Percentiles rank a stretch among this genome's conserved stretches.
Conservation (phyloP, 2,888 invertebrate genomes). For the Catocala fraxini region DNA sequence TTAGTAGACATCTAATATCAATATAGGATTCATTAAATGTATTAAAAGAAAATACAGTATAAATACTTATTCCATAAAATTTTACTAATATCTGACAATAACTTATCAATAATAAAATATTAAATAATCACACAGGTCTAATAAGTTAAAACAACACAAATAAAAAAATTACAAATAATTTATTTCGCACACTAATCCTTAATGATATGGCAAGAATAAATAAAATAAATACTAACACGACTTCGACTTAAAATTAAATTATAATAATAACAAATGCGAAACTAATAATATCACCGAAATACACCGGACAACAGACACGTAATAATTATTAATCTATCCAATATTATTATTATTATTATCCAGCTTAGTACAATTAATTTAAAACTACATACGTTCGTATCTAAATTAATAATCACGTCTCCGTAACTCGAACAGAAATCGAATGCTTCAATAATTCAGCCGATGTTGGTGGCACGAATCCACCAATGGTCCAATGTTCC, state of each 20-base stretch:
- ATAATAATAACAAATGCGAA: slow-evolving; percentile 50
- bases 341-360: slow-evolving; percentile 4
- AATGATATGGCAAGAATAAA: slow-evolving; percentile 79
- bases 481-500: background rate
- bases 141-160: slow-evolving; percentile 13
- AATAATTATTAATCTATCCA: background rate
- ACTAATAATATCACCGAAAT: slow-evolving; percentile 34
- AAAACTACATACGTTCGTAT: slow-evolving; percentile 7
- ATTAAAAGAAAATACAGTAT: no score
- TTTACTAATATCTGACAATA: background rate
- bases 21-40: no score
- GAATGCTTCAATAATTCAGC: background rate
- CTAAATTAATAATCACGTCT: background rate
- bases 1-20: no score
- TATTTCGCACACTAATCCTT: slow-evolving; percentile 49
- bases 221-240: slow-evolving; percentile 51
- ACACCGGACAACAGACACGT: background rate
- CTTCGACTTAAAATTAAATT: slow-evolving; percentile 40
- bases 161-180: slow-evolving; percentile 55
- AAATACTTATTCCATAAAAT: background rate
- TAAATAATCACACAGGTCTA: slow-evolving; percentile 31
- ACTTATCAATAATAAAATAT: slow-evolving; percentile 10
- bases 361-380: slow-evolving; percentile 6
- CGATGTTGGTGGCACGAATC: background rate
- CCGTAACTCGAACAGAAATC: background rate